Evolutionary conservation across 2,888 invertebrate species (phyloP), one percentile per base, ranked within the genome.

Genomic region (Crossocerus cetratus): DNA sequence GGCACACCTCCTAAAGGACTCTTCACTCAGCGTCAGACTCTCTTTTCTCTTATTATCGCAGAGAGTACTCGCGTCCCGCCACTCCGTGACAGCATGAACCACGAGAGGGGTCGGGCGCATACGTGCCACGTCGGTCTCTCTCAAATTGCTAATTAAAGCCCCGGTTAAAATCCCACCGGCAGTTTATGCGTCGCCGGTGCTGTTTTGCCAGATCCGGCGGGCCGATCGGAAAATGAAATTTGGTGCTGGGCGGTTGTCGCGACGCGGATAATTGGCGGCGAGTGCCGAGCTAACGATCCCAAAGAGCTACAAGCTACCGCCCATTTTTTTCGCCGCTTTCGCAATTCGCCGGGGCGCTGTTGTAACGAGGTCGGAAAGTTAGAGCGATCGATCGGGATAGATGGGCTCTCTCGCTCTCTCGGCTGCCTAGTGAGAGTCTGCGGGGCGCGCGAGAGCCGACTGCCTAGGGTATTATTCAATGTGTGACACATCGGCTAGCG

Each of bases 1-100:
- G 81, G 81, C 65, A 79, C 73, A 32, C 32, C 76, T 70, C 72
- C 77, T 59, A 55, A 63, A 82, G 66, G 69, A 74, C 70, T 70
- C 76, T 56, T 21, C 57, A 44, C 53, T 59, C 44, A 42, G 49
- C 59, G 64, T 66, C 60, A 14, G 23, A 53, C 54, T 55, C 21
- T 44, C 53, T 68, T 32, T 32, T 32, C 32, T 32, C 32, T 32
- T 32, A 32, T 32, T 32, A 32, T 32, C 32, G 32, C 32, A 32
- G 11, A 32, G 3, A 32, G 32, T 32, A 32, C 49, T 49, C 14
- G 3, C 49, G 13, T 49, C 49, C 32, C 32, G 32, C 2, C 32
- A 32, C 32, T 49, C 16, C 16, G 4, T 14, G 49, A 49, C 49
- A 14, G 3, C 3, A 14, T 49, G 49, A 49, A 49, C 49, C 13